These are phyloP conservation scores for Periophthalmus magnuspinnatus DNA, from an alignment of 2,797 vertebrate genomes.

Conservation along the genomic window DNA sequence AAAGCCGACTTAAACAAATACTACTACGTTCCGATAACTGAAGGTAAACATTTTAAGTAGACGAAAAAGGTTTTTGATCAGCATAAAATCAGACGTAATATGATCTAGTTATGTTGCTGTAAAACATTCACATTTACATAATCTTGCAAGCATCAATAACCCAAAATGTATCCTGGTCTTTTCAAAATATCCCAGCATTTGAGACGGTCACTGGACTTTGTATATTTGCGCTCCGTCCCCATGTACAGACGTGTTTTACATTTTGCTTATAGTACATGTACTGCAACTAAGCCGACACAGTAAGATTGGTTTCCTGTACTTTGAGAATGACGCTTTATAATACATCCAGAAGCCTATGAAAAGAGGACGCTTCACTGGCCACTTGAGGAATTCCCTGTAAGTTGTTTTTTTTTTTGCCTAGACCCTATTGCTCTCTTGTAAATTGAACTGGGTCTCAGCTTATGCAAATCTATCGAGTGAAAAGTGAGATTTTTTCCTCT, in stretches of 20 bases:
- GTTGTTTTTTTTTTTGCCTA: constrained; percentile 38
- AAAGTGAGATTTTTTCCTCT: constrained; percentile 46
- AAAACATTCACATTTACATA: too few species aligned
- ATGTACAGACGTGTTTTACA: background rate
- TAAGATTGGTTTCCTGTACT: constrained; percentile 19
- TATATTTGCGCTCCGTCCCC: background rate
- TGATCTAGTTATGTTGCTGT: too few species aligned
- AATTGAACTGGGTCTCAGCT: constrained; percentile 57
- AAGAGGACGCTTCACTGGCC: constrained; percentile 35
- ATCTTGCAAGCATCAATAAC: too few species aligned
- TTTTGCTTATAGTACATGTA: constrained; percentile 17
- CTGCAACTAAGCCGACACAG: background rate
- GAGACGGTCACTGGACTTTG: background rate
- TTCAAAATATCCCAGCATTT: background rate
- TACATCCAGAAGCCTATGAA: constrained; percentile 34
- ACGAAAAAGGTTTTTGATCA: too few species aligned
- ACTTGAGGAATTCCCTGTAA: constrained; percentile 43
- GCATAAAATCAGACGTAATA: too few species aligned
- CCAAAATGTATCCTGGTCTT: background rate
- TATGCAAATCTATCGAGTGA: constrained; percentile 61
- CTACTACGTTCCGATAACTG: too few species aligned
- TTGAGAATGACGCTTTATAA: constrained; percentile 42
- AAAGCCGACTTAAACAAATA: too few species aligned
- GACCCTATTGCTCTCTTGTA: constrained; percentile 45
- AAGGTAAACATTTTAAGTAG: too few species aligned